Evolutionary conservation across 1,140 invertebrate species (phyloP).

Genomic region (Bicyclus anynana): DNA sequence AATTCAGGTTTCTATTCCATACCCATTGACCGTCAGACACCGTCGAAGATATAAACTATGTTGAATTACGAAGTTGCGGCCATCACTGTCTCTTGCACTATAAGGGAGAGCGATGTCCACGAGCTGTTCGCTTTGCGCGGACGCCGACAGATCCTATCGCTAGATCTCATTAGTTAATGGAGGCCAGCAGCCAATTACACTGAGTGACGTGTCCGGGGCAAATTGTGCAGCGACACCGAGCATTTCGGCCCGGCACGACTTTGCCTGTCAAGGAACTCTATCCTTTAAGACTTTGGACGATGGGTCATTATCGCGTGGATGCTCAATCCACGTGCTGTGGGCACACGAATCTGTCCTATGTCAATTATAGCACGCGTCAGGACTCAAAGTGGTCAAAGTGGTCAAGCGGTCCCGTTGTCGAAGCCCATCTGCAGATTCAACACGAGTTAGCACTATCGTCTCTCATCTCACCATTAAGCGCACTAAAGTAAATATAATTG

Average conservation of each 20-base stretch:
- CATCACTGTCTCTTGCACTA: too few species aligned
- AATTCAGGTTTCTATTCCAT: too few species aligned
- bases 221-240: slow-evolving; percentile 40
- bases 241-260: slow-evolving; percentile 23
- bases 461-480: slow-evolving; percentile 18
- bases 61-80: too few species aligned
- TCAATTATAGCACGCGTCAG: slow-evolving; percentile 26
- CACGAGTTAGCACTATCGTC: slow-evolving; percentile 18
- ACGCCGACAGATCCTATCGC: slow-evolving; percentile 52
- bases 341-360: slow-evolving; percentile 22
- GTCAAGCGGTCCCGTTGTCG: slow-evolving; percentile 15
- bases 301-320: slow-evolving; percentile 4
- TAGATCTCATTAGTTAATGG: slow-evolving; percentile 63
- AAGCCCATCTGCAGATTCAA: slow-evolving; percentile 19
- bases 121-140: slow-evolving; percentile 39
- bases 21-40: too few species aligned
- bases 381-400: slow-evolving; percentile 15
- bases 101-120: slow-evolving; percentile 33
- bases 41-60: too few species aligned
- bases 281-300: slow-evolving; percentile 1
- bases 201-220: slow-evolving; percentile 65
- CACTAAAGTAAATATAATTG: slow-evolving; percentile 24
- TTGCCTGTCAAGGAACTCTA: slow-evolving; percentile 12
- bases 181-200: slow-evolving; percentile 50
- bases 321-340: background rate